phyloP scores from a whole-genome alignment of 2,113 vertebrate genomes.

The Dipodomys merriami region DNA sequence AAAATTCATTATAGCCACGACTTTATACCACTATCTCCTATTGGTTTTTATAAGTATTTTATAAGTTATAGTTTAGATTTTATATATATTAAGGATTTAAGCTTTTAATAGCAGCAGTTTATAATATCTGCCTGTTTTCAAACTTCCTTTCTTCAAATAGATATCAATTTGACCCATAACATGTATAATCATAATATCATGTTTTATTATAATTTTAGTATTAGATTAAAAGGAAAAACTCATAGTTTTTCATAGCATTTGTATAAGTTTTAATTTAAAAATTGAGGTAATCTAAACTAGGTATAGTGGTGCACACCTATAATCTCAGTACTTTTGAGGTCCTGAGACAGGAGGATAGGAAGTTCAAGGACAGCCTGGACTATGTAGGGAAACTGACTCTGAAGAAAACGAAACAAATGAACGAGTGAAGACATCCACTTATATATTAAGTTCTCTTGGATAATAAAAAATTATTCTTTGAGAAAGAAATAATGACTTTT shows the following conservation, averaged over 20 bases:
- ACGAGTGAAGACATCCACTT: not conserved
- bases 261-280: conserved; percentile 17
- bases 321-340: no score
- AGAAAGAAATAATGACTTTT: conserved; percentile 57
- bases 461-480: conserved; percentile 29
- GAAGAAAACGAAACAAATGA: not conserved
- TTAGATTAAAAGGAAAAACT: conserved; percentile 24
- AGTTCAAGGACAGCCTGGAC: no score
- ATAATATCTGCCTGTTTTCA: conserved; percentile 40
- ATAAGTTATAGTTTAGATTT: no score
- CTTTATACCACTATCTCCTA: not conserved
- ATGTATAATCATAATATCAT: not conserved
- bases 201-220: conserved; percentile 48
- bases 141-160: conserved; percentile 20
- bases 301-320: no score
- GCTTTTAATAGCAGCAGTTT: conserved; percentile 47
- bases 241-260: not conserved
- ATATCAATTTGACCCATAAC: not conserved
- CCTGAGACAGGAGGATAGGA: no score
- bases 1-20: not conserved
- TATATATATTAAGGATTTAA: conserved; percentile 7
- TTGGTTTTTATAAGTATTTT: not conserved
- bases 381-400: no score
- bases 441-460: conserved; percentile 42
- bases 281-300: not conserved